Conservation (phyloP, 2,797 vertebrate genomes). For the Sebastiscus albofasciatus region DNA sequence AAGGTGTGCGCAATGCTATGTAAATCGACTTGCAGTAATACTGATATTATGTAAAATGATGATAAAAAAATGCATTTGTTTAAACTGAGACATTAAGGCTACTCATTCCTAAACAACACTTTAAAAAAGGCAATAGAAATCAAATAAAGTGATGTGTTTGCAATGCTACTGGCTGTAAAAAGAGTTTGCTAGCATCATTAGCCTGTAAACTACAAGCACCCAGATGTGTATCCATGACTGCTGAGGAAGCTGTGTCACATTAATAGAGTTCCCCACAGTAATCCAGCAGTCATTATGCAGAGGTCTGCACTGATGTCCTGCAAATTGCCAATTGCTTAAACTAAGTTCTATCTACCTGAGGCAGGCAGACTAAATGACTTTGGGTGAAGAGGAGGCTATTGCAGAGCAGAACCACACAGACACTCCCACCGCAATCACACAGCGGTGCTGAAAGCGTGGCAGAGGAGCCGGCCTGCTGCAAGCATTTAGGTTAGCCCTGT, state of each 20-base stretch:
- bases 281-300: conserved; percentile 69
- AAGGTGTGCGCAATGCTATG: neutral
- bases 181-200: neutral
- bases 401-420: conserved; percentile 18
- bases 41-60: neutral
- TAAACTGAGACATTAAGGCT: neutral
- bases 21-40: neutral
- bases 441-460: neutral
- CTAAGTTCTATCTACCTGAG: conserved; percentile 54
- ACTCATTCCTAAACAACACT: neutral
- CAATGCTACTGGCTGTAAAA: neutral
- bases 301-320: conserved; percentile 47
- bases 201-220: neutral
- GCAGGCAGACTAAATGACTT: conserved; percentile 45
- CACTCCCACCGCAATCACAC: conserved; percentile 24
- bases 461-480: neutral
- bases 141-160: neutral
- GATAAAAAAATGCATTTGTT: neutral
- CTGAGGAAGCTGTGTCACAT: conserved; percentile 38
- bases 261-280: conserved; percentile 49
- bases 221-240: neutral
- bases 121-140: neutral
- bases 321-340: conserved; percentile 63
- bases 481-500: conserved; percentile 17
- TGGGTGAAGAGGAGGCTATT: conserved; percentile 34